Conservation (phyloP, 2,113 vertebrate genomes). For the Carassius gibelio region DNA sequence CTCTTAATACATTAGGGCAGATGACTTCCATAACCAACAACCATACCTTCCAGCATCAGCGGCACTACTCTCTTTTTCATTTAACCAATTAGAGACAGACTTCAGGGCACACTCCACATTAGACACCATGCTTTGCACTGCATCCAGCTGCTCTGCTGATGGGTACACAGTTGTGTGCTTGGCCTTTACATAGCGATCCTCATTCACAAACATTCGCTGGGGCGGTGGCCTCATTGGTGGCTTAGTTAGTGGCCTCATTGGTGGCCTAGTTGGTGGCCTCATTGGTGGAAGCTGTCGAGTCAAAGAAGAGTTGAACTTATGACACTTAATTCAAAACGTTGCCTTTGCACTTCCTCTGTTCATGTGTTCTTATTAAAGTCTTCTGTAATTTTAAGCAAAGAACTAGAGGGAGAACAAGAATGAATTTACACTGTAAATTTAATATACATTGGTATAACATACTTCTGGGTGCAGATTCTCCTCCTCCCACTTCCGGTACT, state of each 20-base stretch:
- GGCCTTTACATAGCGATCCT: slow-evolving; percentile 92
- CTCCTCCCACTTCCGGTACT: slow-evolving; percentile 65
- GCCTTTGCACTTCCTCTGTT: background rate
- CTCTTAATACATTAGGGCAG: background rate
- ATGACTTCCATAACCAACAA: background rate
- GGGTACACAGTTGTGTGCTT: slow-evolving; percentile 96
- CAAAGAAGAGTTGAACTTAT: background rate
- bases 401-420: background rate
- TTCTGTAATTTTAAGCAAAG: slow-evolving; percentile 14
- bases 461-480: slow-evolving; percentile 50
- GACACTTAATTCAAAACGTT: background rate
- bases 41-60: slow-evolving; percentile 73
- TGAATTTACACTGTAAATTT: background rate
- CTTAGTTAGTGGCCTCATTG: slow-evolving; percentile 63
- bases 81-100: slow-evolving; percentile 88
- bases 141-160: slow-evolving; percentile 88
- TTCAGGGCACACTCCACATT: slow-evolving; percentile 91
- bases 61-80: slow-evolving; percentile 77
- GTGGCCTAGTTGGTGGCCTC: slow-evolving; percentile 55
- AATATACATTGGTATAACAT: background rate
- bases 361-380: background rate
- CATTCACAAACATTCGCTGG: slow-evolving; percentile 83
- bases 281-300: background rate
- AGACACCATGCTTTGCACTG: slow-evolving; percentile 92
- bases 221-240: slow-evolving; percentile 67